Conservation (phyloP, 2,888 invertebrate species). For the Baccha elongata region DNA sequence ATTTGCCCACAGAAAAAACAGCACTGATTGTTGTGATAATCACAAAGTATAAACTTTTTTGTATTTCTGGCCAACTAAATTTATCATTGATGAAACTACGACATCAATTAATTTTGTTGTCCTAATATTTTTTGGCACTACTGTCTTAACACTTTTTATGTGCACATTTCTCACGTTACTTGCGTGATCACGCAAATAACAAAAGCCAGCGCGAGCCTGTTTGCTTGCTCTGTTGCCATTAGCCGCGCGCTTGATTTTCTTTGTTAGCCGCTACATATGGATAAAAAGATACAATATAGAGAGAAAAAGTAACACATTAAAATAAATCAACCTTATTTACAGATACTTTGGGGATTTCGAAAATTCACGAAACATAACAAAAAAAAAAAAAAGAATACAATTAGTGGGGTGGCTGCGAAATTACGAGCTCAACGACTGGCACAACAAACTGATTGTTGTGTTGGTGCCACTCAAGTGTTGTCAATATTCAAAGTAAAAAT, state of each 20-base stretch:
- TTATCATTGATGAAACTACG: no score
- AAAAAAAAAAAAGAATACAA: background rate
- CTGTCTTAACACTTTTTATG: constrained; percentile 48
- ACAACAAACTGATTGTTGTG: constrained; percentile 37
- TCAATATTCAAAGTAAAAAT: constrained; percentile 52
- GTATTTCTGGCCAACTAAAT: no score
- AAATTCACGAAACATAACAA: constrained; percentile 43
- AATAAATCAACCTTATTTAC: constrained; percentile 72
- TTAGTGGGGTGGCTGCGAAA: constrained; percentile 45
- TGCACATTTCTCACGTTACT: constrained; percentile 66
- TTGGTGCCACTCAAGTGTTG: constrained; percentile 25
- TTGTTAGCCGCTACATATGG: constrained; percentile 56
- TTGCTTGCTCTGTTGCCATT: constrained; percentile 53
- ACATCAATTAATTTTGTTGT: no score
- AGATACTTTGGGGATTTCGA: constrained; percentile 57
- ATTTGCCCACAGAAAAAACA: no score
- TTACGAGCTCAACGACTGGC: background rate
- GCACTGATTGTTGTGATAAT: no score
- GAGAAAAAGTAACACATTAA: constrained; percentile 51
- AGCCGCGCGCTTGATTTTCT: constrained; percentile 62
- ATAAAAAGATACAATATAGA: background rate
- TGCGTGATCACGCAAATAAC: constrained; percentile 61
- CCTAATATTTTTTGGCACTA: constrained; percentile 40
- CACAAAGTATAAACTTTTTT: no score
- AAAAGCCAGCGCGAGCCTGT: constrained; percentile 50